These are phyloP conservation scores for Anthonomus grandis DNA, from an alignment of 1,140 invertebrate species.

Conservation along the genomic window DNA sequence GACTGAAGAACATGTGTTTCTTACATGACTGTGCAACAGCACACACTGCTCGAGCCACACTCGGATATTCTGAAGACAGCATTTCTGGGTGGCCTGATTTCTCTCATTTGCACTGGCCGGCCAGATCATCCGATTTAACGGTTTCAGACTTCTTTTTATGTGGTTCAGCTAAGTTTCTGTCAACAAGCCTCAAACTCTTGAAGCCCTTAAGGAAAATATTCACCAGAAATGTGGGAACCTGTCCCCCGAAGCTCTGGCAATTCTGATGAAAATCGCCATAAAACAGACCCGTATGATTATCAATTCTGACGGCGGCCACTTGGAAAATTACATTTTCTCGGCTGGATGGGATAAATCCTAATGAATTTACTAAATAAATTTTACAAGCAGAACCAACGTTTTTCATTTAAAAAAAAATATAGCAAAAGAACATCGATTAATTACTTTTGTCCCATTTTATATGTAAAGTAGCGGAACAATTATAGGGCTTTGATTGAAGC, in stretches of 20 bases:
- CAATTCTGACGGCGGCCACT: slow-evolving; percentile 18
- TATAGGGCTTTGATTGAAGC: too few relatives aligned
- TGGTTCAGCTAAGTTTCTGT: slow-evolving; percentile 31
- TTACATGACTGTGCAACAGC: slow-evolving; percentile 47
- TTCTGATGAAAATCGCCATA: slow-evolving; percentile 12
- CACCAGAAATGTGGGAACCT: slow-evolving; percentile 25
- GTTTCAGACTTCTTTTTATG: slow-evolving; percentile 35
- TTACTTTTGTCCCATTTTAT: too few relatives aligned
- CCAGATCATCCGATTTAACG: too few relatives aligned
- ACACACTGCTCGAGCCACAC: slow-evolving; percentile 38
- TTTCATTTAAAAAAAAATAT: too few relatives aligned
- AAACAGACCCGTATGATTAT: slow-evolving; percentile 10
- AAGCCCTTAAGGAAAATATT: slow-evolving; percentile 41
- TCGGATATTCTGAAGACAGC: slow-evolving; percentile 20
- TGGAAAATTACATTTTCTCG: too few relatives aligned
- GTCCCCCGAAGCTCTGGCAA: slow-evolving; percentile 16
- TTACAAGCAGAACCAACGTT: too few relatives aligned
- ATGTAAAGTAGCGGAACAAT: too few relatives aligned
- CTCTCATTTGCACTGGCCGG: slow-evolving; percentile 33
- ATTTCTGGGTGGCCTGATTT: slow-evolving; percentile 34
- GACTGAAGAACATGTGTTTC: slow-evolving; percentile 1
- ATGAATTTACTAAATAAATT: too few relatives aligned
- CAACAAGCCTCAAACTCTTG: slow-evolving; percentile 32
- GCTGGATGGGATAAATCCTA: too few relatives aligned
- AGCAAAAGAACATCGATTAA: too few relatives aligned